Evolutionary conservation across 1,140 invertebrate genomes (phyloP), one percentile per base, ranked within the genome.

Genomic region (Cyclina sinensis): DNA sequence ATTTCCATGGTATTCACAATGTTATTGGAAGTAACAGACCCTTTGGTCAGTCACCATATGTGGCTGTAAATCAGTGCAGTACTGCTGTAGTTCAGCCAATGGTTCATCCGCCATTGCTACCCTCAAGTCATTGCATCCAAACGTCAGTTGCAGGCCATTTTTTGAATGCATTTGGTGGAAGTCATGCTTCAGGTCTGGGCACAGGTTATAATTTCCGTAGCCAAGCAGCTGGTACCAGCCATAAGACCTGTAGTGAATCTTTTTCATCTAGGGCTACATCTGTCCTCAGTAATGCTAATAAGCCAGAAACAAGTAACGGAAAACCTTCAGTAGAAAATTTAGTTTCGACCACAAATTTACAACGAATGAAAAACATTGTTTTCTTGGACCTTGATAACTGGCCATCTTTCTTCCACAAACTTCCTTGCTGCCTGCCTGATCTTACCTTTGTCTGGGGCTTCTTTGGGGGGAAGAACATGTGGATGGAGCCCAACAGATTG

Each of bases 381-480:
- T 92, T 92, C 70, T 73, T 92, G 7, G 91, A 92, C 62, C 80
- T 92, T n/a, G 91, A 92, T 37, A 92, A 92, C 54, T 91, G 83
- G 81, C 14, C 73, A 21, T 27, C 59, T 4, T 91, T 92, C 46
- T 92, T 92, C 48, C 57, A 81, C 35, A 76, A 86, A 35, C 46
- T 92, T n/a, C 90, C 88, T 12, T 21, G 7, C 16, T 51, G 30
- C n/a, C 48, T 92, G 35, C 91, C 91, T 35, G 86, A 92, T 62
- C 14, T 43, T 27, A 90, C 78, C 16, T 91, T 91, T 88, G 85
- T 92, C 9, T 92, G 91, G 91, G 90, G 79, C 27, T 92, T 92
- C 76, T 88, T 73, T 78, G 91, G 91, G 46, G 91, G 87, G 27
- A 86, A 51, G 12, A 57, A 27, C 4, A 0, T 0, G 3, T 90